Base-by-base conservation (phyloP, 2,113 vertebrate genomes). In the Sclerurus mexicanus region DNA sequence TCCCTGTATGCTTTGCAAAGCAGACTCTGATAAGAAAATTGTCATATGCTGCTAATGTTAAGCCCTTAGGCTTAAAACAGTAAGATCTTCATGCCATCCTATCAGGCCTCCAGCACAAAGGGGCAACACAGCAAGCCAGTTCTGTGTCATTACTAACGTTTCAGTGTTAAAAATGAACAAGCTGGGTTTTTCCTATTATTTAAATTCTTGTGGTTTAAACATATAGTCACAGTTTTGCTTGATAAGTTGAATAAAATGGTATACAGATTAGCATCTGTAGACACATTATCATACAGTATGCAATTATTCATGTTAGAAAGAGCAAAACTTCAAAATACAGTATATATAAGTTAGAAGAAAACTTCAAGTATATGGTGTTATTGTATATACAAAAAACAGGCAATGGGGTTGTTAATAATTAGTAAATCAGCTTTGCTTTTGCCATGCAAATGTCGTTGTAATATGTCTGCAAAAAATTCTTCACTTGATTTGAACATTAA, bases 31-130 rank as follows among this genome's bases (percentile, higher is more conserved):
- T 96, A 69, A 85, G 72, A 62, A 93, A 84, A 76, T 76, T 96
- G 74, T 95, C 92, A 90, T 89, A 95, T 95, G 86, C 58, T 94
- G 79, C 69, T 95, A 95, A 96, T 95, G 90, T 90, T 96, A 89
- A 97, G 55, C 95, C 97, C 93, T 89, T 42, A 88, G 91, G 95
- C 96, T 89, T 46, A 89, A 94, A 97, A 95, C 60, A 94, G 39
- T 23, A 89, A 97, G 87, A 62, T 93, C 90, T 90, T 96, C 90
- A 90, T 62, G 91, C 80, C 44, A 89, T 62, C 69, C 90, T 93
- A 95, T 92, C 85, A 88, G 91, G 55, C 69, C 95, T 87, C 40
- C 49, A 94, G 80, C 82, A 91, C 47, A 78, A 93, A 93, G 28
- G 49, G 55, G 69, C 9, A 14, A 67, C 68, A 69, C 86, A 95